Percentiles rank a stretch among this genome's conserved stretches.
These are phyloP conservation scores for Napeogenes sylphis DNA, from an alignment of 2,888 invertebrate genomes.

Conservation along the genomic window DNA sequence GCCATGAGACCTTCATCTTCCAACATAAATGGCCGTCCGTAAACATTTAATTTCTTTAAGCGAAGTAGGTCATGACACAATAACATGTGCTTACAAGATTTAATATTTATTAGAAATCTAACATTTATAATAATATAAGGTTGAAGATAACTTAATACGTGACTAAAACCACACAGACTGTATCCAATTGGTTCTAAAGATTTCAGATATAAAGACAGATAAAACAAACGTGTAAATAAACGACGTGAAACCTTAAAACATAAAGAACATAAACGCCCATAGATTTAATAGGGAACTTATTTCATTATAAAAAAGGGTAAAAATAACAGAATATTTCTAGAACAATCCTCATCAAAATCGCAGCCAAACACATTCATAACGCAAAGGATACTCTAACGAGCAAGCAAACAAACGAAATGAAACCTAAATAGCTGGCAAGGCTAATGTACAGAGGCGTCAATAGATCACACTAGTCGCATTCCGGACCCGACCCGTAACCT, in stretches of 20 bases:
- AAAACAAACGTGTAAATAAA: too few species aligned
- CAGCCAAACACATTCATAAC: constrained; percentile 27
- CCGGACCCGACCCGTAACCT: constrained; percentile 49
- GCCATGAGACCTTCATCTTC: neutral
- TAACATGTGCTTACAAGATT: neutral
- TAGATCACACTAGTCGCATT: constrained; percentile 54
- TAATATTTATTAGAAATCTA: neutral
- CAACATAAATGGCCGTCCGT: neutral
- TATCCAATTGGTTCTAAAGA: neutral
- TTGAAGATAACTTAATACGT: neutral
- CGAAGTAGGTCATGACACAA: constrained; percentile 3
- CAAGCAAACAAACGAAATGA: constrained; percentile 46
- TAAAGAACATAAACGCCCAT: too few species aligned
- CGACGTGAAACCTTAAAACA: too few species aligned
- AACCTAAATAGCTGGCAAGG: constrained; percentile 67
- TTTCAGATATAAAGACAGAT: neutral
- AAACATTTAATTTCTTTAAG: constrained; percentile 6
- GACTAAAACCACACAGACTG: neutral
- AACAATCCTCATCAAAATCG: constrained; percentile 9
- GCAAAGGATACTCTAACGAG: constrained; percentile 33
- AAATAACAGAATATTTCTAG: neutral
- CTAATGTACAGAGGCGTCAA: constrained; percentile 65
- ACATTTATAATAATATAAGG: neutral
- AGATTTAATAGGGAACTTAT: too few species aligned
- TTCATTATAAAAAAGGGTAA: too few species aligned